These are phyloP conservation scores for Eupsilia transversa DNA, from an alignment of 2,888 invertebrate genomes.

Conservation along the genomic window DNA sequence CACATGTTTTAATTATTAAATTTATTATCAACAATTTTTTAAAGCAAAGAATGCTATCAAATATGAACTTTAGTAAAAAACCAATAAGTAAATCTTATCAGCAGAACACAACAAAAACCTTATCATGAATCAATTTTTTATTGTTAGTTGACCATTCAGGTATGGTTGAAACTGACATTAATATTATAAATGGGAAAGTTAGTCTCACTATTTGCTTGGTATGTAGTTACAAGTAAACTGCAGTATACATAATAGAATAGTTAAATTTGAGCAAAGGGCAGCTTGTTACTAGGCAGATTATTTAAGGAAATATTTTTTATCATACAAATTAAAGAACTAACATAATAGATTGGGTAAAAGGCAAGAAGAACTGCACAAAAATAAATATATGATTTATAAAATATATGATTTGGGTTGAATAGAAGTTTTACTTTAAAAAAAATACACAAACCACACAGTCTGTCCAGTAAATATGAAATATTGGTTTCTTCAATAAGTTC, in stretches of 20 bases:
- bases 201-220: not conserved
- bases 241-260: not conserved
- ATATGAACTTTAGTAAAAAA: constrained; percentile 23
- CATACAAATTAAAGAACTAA: not conserved
- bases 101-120: constrained; percentile 22
- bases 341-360: not conserved
- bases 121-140: constrained; percentile 38
- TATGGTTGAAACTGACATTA: not conserved
- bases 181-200: not conserved
- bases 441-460: constrained; percentile 95
- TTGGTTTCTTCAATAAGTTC: constrained; percentile 96
- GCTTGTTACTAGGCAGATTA: not conserved
- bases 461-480: constrained; percentile 98
- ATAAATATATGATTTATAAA: no score
- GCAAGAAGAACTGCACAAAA: not conserved
- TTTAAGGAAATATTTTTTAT: not conserved
- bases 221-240: not conserved
- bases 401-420: not conserved
- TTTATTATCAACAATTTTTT: constrained; percentile 1
- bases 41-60: constrained; percentile 17
- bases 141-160: constrained; percentile 14
- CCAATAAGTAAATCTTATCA: constrained; percentile 35
- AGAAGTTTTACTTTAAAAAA: not conserved
- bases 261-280: not conserved
- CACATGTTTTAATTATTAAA: not conserved